These are phyloP conservation scores for Aepyceros melampus DNA, from an alignment of 2,113 vertebrate genomes.

Conservation along the genomic window DNA sequence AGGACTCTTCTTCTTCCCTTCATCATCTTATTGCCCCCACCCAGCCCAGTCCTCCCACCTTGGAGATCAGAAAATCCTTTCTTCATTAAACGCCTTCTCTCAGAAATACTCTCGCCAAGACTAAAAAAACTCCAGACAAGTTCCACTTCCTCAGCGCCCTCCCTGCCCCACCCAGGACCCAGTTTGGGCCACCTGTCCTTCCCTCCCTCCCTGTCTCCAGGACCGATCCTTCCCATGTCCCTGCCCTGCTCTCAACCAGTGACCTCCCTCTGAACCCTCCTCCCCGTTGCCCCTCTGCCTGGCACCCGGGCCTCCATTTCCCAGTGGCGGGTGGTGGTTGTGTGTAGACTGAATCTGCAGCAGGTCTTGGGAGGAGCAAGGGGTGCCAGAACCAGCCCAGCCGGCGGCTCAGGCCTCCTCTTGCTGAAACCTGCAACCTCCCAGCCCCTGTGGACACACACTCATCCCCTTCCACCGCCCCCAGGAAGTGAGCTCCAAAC, in stretches of 20 bases:
- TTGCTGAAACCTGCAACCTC: constrained; percentile 70
- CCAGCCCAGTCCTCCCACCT: background rate
- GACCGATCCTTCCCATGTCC: constrained; percentile 21
- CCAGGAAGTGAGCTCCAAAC: constrained; percentile 47
- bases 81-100: background rate
- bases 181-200: background rate
- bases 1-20: background rate
- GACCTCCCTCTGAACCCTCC: constrained; percentile 22
- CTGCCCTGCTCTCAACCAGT: constrained; percentile 40
- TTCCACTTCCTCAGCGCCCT: background rate
- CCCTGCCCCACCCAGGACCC: constrained; percentile 7
- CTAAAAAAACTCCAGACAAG: background rate
- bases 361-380: constrained; percentile 10
- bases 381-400: constrained; percentile 37
- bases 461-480: constrained; percentile 52
- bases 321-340: background rate
- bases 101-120: background rate
- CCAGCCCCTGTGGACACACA: constrained; percentile 61
- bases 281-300: background rate
- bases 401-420: constrained; percentile 60
- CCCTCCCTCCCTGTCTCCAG: constrained; percentile 30
- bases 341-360: background rate
- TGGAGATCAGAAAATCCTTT: background rate
- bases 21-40: background rate
- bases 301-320: constrained; percentile 26